Evolutionary conservation across 2,888 invertebrate genomes (phyloP).

Genomic region (Zygothrica quintamaculata): DNA sequence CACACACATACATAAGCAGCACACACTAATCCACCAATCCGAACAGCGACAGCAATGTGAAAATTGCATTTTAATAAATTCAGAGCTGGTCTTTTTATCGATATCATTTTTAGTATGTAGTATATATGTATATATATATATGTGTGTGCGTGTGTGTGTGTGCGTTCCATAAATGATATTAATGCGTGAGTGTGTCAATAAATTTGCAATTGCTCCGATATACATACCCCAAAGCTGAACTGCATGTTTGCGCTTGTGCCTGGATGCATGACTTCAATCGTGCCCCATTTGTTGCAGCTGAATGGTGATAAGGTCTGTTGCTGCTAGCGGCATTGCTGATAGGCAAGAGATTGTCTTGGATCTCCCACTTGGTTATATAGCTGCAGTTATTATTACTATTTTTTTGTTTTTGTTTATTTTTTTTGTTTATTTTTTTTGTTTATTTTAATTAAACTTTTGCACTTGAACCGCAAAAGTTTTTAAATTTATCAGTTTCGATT

Average conservation of each 20-base stretch:
- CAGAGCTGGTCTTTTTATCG: slow-evolving; percentile 63
- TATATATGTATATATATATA: slow-evolving; percentile 31
- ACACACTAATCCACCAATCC: slow-evolving; percentile 28
- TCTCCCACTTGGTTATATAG: neutral
- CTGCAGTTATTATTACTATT: neutral
- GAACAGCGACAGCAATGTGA: slow-evolving; percentile 56
- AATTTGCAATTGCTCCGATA: slow-evolving; percentile 57
- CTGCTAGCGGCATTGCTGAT: slow-evolving; percentile 29
- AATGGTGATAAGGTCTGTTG: slow-evolving; percentile 39
- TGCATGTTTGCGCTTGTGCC: slow-evolving; percentile 12
- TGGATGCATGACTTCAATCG: slow-evolving; percentile 1
- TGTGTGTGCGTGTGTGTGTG: slow-evolving; percentile 40
- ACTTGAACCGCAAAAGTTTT: slow-evolving; percentile 60
- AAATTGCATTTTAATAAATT: slow-evolving; percentile 80
- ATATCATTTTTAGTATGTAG: slow-evolving; percentile 46
- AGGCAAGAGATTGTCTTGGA: slow-evolving; percentile 15
- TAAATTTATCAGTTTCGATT: slow-evolving; percentile 60
- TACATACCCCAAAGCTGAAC: neutral
- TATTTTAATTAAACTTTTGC: slow-evolving; percentile 72
- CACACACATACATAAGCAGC: no score
- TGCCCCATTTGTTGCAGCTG: slow-evolving; percentile 42
- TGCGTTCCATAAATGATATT: slow-evolving; percentile 74
- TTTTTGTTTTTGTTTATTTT: neutral
- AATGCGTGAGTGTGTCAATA: slow-evolving; percentile 76
- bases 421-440: slow-evolving; percentile 20